Evolutionary conservation across 2,888 invertebrate species (phyloP).

Genomic region (Arctia plantaginis): DNA sequence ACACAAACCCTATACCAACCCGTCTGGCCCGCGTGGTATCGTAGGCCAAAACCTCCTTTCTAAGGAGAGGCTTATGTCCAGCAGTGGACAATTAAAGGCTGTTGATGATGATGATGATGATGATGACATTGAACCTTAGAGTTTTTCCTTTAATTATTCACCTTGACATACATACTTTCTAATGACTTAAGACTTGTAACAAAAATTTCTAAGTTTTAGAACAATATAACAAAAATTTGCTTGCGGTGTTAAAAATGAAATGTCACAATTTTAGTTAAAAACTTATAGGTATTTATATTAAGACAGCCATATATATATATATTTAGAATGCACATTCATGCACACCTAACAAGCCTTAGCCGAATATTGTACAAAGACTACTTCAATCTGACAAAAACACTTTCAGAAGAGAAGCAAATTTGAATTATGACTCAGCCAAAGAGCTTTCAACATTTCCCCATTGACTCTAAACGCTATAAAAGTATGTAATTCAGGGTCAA

Average conservation of each 20-base stretch:
- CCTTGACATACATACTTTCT: too few species aligned
- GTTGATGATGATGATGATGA: too few species aligned
- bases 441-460: slow-evolving; percentile 5
- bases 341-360: neutral
- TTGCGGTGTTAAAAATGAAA: neutral
- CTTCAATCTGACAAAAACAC: neutral
- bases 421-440: slow-evolving; percentile 1
- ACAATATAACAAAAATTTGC: too few species aligned
- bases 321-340: neutral
- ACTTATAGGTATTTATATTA: neutral
- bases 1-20: too few species aligned
- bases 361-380: neutral
- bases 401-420: neutral
- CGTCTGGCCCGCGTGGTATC: too few species aligned
- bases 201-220: too few species aligned
- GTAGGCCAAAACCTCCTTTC: too few species aligned
- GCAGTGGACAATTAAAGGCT: too few species aligned
- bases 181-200: too few species aligned
- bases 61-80: too few species aligned
- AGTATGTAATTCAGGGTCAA: slow-evolving; percentile 18
- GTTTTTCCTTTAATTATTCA: too few species aligned
- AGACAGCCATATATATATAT: neutral
- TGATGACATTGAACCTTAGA: too few species aligned
- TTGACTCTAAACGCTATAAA: slow-evolving; percentile 13
- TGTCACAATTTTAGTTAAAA: neutral